Evolutionary conservation across 1,140 invertebrate species (phyloP), one percentile per base, ranked within the genome.

Genomic region (Trichogramma pretiosum): DNA sequence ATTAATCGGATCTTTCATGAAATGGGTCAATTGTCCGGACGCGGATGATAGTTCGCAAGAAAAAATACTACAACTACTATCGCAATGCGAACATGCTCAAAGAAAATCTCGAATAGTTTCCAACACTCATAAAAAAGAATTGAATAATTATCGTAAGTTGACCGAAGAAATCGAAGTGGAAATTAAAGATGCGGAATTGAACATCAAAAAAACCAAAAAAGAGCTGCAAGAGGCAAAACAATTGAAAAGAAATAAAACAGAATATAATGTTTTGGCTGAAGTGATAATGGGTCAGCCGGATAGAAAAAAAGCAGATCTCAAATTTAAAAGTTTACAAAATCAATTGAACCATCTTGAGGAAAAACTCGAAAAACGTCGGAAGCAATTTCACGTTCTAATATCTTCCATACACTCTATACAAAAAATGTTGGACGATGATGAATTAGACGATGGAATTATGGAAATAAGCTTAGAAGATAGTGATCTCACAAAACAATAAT

Each of bases 201-300:
- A 83, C 49, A 90, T 93, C 54, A 79, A 85, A 46, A 73, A 72
- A 16, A 85, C 83, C 16, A 89, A 89, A 70, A 59, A 68, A 5
- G 82, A 90, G 50, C 68, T 93, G 14, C 75, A 83, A 42, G 76
- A 87, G 56, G 88, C 88, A 1, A 91, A 90, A 64, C 81, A 81
- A 57, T 78, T 87, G 14, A 77, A 91, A 2, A 90, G 90, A 63
- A 93, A 96, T 65, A 79, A 87, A 56, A 83, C 88, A 72, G 91
- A 95, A 60, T 96, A 95, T 72, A 90, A 96, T 77, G 81, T 91
- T 5, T 57, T 96, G 18, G 91, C 92, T 1, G 87, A 89, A 69
- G 79, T 93, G 3, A 95, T 96, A 52, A 83, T 84, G 54, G 80
- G 87, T 57, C 87, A 95, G 60, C 92, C 93, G 0, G 89, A 93